Conservation (phyloP, 2,113 vertebrate genomes). For the Phoxinus phoxinus region DNA sequence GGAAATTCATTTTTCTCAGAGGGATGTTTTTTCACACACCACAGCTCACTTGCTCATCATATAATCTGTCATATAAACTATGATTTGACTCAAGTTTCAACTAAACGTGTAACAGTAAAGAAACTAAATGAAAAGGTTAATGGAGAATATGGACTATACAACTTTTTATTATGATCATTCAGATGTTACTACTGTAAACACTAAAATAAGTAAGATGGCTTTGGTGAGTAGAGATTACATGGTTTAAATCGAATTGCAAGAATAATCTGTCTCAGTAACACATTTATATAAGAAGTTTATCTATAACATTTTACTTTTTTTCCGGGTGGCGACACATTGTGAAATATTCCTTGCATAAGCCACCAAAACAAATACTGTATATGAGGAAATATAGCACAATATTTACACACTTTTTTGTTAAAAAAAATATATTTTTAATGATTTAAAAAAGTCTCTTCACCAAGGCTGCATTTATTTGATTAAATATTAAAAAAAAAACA, state of each 20-base stretch:
- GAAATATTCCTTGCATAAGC: constrained; percentile 2
- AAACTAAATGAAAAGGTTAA: neutral
- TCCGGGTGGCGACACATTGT: neutral
- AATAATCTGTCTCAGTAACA: neutral
- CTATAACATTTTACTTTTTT: neutral
- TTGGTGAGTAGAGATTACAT: neutral
- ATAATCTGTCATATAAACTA: neutral
- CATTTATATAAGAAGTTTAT: neutral
- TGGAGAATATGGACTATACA: neutral
- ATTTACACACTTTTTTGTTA: no score
- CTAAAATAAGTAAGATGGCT: neutral
- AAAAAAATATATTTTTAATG: no score
- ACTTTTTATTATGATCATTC: neutral
- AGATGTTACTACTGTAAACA: neutral
- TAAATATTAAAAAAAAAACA: no score
- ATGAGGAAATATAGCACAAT: neutral
- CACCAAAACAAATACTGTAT: neutral
- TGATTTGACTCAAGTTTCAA: neutral
- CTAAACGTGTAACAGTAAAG: neutral
- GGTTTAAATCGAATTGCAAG: neutral
- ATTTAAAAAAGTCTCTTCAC: no score
- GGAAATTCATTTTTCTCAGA: constrained; percentile 36
- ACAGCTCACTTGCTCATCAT: constrained; percentile 25
- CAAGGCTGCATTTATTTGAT: no score
- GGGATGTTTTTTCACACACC: constrained; percentile 3